phyloP scores from a whole-genome alignment of 2,888 invertebrate genomes.

The Morpho helenor region DNA sequence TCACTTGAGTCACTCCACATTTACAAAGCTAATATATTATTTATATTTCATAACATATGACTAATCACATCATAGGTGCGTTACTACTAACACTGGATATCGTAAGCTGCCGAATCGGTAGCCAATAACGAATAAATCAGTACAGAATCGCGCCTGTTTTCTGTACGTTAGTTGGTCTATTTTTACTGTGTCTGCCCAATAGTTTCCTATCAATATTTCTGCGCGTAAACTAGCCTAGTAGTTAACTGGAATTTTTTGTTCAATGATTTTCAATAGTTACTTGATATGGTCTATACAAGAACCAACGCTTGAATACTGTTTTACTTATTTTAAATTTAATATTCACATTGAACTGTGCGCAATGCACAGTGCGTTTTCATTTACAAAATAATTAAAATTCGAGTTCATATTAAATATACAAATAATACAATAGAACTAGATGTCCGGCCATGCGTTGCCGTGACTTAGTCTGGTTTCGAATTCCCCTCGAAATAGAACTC shows the following conservation, averaged over 20 bases:
- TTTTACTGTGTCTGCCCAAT: conserved; percentile 49
- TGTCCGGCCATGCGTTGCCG: no score
- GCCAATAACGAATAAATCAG: conserved; percentile 71
- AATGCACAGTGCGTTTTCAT: no score
- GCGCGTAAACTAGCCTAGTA: conserved; percentile 35
- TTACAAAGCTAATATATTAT: not conserved
- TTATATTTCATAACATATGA: conserved; percentile 13
- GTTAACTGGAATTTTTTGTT: conserved; percentile 32
- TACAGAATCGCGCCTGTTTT: conserved; percentile 69
- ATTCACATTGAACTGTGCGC: no score
- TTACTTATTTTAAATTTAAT: no score
- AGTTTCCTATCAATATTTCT: conserved; percentile 58
- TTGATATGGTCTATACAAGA: conserved; percentile 18
- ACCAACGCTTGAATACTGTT: no score
- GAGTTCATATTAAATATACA: no score
- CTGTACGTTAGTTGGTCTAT: conserved; percentile 70
- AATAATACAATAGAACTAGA: no score
- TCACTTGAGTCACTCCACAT: no score
- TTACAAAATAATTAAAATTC: no score
- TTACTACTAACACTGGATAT: conserved; percentile 25
- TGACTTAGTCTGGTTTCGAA: no score
- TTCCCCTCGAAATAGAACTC: no score
- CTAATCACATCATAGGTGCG: conserved; percentile 13
- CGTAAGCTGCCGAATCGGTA: conserved; percentile 61
- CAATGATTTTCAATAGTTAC: conserved; percentile 28